Conservation (phyloP, 2,797 vertebrate genomes). For the Acipenser oxyrinchus region DNA sequence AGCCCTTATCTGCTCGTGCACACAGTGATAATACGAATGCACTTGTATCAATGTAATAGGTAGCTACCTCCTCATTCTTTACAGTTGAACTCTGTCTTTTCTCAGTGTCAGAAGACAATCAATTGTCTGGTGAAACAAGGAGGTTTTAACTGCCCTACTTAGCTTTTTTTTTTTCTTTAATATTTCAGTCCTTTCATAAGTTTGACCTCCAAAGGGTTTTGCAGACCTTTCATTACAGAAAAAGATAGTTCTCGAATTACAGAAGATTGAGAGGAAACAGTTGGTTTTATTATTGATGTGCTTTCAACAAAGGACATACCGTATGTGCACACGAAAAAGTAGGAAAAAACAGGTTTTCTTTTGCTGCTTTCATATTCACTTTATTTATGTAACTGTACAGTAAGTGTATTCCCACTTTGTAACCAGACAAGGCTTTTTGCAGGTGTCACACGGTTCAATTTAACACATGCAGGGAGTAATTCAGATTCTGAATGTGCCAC, state of each 20-base stretch:
- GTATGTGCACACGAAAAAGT: too few species aligned
- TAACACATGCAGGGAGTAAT: too few species aligned
- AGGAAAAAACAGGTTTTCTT: too few species aligned
- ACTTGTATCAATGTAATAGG: conserved; percentile 33
- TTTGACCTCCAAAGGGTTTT: neutral
- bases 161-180: neutral
- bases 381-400: too few species aligned
- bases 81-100: conserved; percentile 27
- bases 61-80: conserved; percentile 38
- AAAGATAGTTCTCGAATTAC: neutral
- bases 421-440: too few species aligned
- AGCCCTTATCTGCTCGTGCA: conserved; percentile 45
- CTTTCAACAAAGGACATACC: neutral
- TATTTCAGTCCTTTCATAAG: neutral
- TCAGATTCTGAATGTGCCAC: too few species aligned
- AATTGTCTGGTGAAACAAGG: conserved; percentile 29
- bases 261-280: neutral
- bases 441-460: too few species aligned
- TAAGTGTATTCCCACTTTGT: too few species aligned
- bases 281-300: neutral
- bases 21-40: conserved; percentile 37
- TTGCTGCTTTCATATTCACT: too few species aligned
- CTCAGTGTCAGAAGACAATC: conserved; percentile 44
- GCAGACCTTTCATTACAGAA: too few species aligned
- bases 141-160: neutral